phyloP scores from a whole-genome alignment of 2,888 invertebrate species.

The Drosophila merina region DNA sequence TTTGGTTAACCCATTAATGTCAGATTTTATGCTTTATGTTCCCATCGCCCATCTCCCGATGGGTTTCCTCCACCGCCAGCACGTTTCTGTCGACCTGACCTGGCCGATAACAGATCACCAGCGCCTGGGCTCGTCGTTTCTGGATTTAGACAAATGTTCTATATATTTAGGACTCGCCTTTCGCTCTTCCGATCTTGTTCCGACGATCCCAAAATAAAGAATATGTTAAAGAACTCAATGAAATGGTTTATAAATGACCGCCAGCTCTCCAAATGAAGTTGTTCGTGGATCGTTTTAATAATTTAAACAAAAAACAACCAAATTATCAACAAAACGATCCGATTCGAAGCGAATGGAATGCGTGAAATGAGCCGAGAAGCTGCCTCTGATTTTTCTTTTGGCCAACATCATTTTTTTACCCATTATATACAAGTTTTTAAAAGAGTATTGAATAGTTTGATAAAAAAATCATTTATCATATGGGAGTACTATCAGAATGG shows the following conservation, averaged over 20 bases:
- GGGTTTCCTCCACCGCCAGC: no score
- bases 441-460: background rate
- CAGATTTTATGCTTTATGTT: constrained; percentile 32
- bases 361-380: constrained; percentile 67
- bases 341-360: constrained; percentile 38
- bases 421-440: background rate
- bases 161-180: background rate
- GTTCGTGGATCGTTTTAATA: constrained; percentile 65
- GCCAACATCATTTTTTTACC: constrained; percentile 15
- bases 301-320: constrained; percentile 64
- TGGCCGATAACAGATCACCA: constrained; percentile 54
- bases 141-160: constrained; percentile 63
- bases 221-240: constrained; percentile 31
- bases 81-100: constrained; percentile 37
- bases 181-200: background rate
- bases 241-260: constrained; percentile 73
- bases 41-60: background rate
- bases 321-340: constrained; percentile 24
- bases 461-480: no score
- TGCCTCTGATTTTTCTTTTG: constrained; percentile 23
- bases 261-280: constrained; percentile 54
- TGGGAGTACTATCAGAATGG: no score
- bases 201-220: background rate
- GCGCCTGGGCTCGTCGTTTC: constrained; percentile 43
- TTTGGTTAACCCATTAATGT: constrained; percentile 35